Evolutionary conservation across 2,888 invertebrate genomes (phyloP), one percentile per base, ranked within the genome.

Genomic region (Dryocosmus kuriphilus): DNA sequence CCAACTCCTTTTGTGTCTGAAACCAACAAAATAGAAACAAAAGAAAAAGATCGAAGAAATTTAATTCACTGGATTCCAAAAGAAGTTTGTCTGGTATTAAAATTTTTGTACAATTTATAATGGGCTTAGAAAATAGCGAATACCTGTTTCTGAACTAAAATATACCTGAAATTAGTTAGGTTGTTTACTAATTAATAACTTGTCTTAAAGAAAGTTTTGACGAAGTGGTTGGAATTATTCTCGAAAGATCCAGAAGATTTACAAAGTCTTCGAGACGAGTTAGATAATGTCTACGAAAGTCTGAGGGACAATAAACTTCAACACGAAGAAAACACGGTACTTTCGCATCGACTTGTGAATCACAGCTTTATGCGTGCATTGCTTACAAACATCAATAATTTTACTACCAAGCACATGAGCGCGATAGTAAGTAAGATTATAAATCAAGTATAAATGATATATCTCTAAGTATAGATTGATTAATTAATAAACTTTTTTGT

Each of bases 301-400:
- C 73, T 88, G 6, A 74, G 57, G n/a, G 83, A 85, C 67, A 57
- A 82, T 35, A 78, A 80, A 2, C 74, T 86, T 0, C 78, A 79
- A 22, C 77, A 83, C 2, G 81, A 82, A 0, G n/a, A 75, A 22
- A 77, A 82, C 6, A 14, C 79, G 2, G 86, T 82, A 51, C 78
- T 88, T 67, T 81, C 84, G 19, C 88, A 89, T 79, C 86, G 87
- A 24, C 77, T 89, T 5, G n/a, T 89, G n/a, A 83, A 85, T 74
- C 88, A 88, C 73, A 38, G 67, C 7, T 86, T 87, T 14, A 80
- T 88, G 4, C 61, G 27, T 5, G 77, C 79, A 57, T 76, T 89
- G 24, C 73, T 89, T 1, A 32, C 61, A 6, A 71, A 77, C 16
- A 83, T 85, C 2, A 79, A 27, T 14, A 87, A 84, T 77, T 89